Conservation (phyloP, 2,888 invertebrate species). For the Melanostoma scalare region DNA sequence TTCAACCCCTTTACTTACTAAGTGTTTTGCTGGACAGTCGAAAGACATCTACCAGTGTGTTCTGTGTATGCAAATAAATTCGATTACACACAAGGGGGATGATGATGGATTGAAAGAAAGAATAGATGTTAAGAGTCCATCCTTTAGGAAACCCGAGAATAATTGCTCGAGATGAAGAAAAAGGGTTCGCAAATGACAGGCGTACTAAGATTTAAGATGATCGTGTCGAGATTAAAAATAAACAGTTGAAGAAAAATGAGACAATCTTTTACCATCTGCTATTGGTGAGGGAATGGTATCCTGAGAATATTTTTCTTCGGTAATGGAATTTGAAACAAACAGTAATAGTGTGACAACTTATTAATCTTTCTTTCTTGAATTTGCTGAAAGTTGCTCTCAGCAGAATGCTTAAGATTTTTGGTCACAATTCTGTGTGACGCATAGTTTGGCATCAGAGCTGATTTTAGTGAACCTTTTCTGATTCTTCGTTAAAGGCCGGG, state of each 20-base stretch:
- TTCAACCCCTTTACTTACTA: constrained; percentile 44
- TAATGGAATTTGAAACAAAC: too few species aligned
- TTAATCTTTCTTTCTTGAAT: too few species aligned
- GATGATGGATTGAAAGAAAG: constrained; percentile 38
- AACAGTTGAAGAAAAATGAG: constrained; percentile 39
- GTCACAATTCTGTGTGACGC: too few species aligned
- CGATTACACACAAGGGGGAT: constrained; percentile 62
- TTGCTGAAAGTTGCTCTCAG: too few species aligned
- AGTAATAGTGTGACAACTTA: too few species aligned
- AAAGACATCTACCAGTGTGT: constrained; percentile 40
- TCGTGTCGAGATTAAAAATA: constrained; percentile 61
- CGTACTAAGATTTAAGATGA: constrained; percentile 51
- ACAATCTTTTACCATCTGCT: constrained; percentile 44
- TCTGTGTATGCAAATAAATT: constrained; percentile 67
- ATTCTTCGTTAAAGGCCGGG: too few species aligned
- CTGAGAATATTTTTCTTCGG: neutral
- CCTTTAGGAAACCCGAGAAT: constrained; percentile 45
- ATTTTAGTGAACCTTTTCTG: too few species aligned
- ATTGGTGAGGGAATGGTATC: neutral
- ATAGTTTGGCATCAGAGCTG: too few species aligned
- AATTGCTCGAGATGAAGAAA: constrained; percentile 25
- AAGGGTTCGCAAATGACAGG: constrained; percentile 36
- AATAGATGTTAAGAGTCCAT: constrained; percentile 21
- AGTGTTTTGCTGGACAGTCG: constrained; percentile 51
- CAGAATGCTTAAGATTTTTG: too few species aligned